These are phyloP conservation scores for Ganaspis brasiliensis DNA, from an alignment of 2,888 invertebrate species.

Conservation along the genomic window DNA sequence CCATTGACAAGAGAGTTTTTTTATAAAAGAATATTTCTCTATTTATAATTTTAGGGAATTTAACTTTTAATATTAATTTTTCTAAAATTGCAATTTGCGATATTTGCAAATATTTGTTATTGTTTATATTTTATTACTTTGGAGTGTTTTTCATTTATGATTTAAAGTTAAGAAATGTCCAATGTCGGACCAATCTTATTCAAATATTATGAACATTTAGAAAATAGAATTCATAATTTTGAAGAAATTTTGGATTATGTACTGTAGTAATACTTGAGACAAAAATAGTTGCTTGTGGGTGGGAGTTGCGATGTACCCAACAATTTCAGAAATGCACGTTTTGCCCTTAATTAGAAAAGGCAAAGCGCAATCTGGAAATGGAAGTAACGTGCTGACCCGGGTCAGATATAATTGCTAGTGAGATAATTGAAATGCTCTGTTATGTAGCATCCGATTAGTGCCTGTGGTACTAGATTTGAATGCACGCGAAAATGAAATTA, in stretches of 20 bases:
- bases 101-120: too few relatives aligned
- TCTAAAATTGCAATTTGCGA: too few relatives aligned
- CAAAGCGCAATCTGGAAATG: slow-evolving; percentile 8
- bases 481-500: slow-evolving; percentile 41
- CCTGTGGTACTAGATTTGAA: slow-evolving; percentile 30
- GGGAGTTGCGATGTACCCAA: neutral
- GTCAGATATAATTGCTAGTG: slow-evolving; percentile 39
- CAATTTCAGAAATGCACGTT: slow-evolving; percentile 14
- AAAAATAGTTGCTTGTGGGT: slow-evolving; percentile 5
- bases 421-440: slow-evolving; percentile 41
- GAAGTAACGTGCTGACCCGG: slow-evolving; percentile 28
- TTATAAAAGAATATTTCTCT: too few relatives aligned
- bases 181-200: too few relatives aligned
- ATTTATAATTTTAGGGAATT: too few relatives aligned
- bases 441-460: slow-evolving; percentile 39
- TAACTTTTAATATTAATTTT: too few relatives aligned
- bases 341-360: slow-evolving; percentile 28
- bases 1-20: too few relatives aligned
- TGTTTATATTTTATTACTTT: too few relatives aligned
- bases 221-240: neutral
- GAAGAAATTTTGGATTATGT: neutral
- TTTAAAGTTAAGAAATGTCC: too few relatives aligned
- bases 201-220: neutral
- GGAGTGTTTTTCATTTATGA: too few relatives aligned
- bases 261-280: neutral